phyloP scores from a whole-genome alignment of 2,113 vertebrate genomes.

The Laterallus jamaicensis region DNA sequence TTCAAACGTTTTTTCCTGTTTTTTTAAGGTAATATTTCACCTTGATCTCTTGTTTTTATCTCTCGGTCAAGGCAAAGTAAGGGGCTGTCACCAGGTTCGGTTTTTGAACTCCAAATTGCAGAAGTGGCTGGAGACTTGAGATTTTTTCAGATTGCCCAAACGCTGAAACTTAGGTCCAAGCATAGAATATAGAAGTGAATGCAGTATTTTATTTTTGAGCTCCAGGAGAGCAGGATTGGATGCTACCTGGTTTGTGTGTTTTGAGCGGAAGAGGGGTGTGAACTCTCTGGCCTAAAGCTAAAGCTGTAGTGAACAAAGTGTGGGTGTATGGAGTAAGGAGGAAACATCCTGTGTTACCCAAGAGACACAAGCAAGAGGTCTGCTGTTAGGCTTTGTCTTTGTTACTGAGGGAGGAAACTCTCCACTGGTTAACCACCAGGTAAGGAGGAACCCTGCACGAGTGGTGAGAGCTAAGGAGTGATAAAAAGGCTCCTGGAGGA shows the following conservation, averaged over 20 bases:
- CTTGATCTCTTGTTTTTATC: neutral
- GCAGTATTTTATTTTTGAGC: neutral
- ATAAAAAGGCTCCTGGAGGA: neutral
- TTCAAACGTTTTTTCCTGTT: neutral
- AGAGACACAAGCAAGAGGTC: neutral
- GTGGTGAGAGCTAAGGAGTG: neutral
- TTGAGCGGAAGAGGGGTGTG: neutral
- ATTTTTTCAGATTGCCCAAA: neutral
- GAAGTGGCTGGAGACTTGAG: neutral
- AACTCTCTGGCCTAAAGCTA: neutral
- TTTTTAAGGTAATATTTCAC: neutral
- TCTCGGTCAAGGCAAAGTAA: neutral
- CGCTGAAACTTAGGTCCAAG: neutral
- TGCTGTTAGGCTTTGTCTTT: neutral
- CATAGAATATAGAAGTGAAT: neutral
- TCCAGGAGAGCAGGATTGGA: neutral
- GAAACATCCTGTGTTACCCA: neutral
- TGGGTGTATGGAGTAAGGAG: neutral
- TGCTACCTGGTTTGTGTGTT: neutral
- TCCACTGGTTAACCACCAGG: neutral
- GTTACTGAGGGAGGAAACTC: neutral
- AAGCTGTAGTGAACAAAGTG: neutral
- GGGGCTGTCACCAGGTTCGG: neutral
- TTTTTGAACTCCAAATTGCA: neutral
- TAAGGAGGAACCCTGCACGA: neutral